A percentile compares a stretch with the other conserved stretches of the same genome.
Evolutionary conservation across 2,113 vertebrate species (phyloP).

Genomic region (Bombycilla garrulus): DNA sequence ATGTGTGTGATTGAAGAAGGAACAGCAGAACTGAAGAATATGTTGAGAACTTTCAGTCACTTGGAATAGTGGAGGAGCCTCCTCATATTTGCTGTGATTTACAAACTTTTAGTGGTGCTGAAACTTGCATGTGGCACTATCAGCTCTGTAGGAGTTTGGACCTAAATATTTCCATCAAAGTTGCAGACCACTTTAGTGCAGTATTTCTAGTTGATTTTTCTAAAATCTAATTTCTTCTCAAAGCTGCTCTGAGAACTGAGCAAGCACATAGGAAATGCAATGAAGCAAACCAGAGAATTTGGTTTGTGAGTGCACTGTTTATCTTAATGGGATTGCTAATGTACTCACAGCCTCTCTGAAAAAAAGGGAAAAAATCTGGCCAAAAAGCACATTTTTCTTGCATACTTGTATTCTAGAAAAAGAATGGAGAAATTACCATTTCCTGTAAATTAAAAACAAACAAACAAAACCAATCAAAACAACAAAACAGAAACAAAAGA

Average conservation of each 20-base stretch:
- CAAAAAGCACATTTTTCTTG: background rate
- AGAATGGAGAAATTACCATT: background rate
- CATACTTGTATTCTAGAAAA: background rate
- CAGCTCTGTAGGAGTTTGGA: background rate
- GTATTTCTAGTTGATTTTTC: background rate
- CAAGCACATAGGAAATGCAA: background rate
- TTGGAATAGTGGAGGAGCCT: background rate
- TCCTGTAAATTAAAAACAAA: background rate
- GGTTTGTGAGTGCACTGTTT: background rate
- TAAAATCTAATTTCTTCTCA: background rate
- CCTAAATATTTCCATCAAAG: background rate
- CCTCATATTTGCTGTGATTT: background rate
- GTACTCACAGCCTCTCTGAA: background rate
- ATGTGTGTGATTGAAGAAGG: background rate
- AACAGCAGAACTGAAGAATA: background rate
- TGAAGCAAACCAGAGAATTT: background rate
- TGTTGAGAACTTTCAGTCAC: background rate
- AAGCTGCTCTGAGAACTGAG: background rate
- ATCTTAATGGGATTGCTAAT: background rate
- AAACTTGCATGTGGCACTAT: background rate
- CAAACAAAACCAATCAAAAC: background rate
- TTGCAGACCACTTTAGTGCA: background rate
- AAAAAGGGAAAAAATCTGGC: accelerated
- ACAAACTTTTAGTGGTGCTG: background rate
- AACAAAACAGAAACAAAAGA: too few relatives aligned